Percentiles rank a stretch among this genome's conserved stretches.
Conservation (phyloP, 2,888 invertebrate genomes). For the Sinhomidia bicolor region DNA sequence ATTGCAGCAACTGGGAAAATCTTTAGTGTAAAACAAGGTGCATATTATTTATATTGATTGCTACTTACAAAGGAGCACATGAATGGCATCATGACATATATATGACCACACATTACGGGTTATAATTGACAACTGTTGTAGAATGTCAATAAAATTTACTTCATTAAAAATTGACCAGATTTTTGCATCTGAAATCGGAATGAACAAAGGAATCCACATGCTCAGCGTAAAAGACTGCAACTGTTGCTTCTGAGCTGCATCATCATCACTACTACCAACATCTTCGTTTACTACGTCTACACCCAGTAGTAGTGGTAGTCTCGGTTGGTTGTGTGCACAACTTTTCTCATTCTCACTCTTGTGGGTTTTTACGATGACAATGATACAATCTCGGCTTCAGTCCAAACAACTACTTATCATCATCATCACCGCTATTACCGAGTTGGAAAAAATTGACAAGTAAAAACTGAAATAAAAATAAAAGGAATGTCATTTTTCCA, state of each 20-base stretch:
- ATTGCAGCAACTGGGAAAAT: not conserved
- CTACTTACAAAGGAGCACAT: not conserved
- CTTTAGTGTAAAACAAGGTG: not conserved
- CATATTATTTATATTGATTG: not conserved
- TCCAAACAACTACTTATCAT: not conserved
- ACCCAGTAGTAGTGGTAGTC: not conserved
- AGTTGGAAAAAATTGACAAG: constrained; percentile 29
- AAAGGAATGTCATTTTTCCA: constrained; percentile 64
- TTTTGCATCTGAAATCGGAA: constrained; percentile 62
- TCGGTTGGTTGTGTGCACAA: not conserved
- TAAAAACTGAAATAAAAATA: constrained; percentile 59
- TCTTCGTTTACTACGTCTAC: not conserved
- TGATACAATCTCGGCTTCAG: constrained; percentile 29
- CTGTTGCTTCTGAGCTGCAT: not conserved
- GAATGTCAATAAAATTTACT: constrained; percentile 60
- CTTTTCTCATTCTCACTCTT: constrained; percentile 5
- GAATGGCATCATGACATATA: not conserved
- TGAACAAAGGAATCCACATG: constrained; percentile 45
- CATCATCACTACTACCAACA: not conserved
- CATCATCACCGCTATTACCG: not conserved
- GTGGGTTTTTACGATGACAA: constrained; percentile 38
- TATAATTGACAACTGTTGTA: constrained; percentile 66
- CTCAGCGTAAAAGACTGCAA: constrained; percentile 7
- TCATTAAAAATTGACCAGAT: constrained; percentile 68
- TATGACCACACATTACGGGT: constrained; percentile 4